A percentile compares a stretch with the other conserved stretches of the same genome.
Evolutionary conservation across 2,797 vertebrate species (phyloP).

Genomic region (Poecilia velifera): DNA sequence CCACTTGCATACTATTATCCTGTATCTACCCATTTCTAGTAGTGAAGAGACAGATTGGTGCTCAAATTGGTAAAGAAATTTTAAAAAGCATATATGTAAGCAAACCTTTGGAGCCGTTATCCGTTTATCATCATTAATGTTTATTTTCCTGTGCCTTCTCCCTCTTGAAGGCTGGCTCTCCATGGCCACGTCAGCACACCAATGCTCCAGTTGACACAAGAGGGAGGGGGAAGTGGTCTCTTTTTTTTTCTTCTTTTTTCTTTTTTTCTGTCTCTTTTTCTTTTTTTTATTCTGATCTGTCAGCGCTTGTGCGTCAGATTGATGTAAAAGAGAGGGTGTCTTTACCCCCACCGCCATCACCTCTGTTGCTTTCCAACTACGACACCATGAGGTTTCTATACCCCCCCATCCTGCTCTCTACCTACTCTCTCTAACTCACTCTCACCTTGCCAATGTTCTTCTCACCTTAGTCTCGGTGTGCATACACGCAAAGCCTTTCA

Average conservation of each 20-base stretch:
- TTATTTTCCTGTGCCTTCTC: slow-evolving; percentile 55
- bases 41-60: slow-evolving; percentile 17
- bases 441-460: slow-evolving; percentile 34
- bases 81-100: not conserved
- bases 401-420: slow-evolving; percentile 4
- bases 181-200: slow-evolving; percentile 79
- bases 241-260: not conserved
- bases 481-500: slow-evolving; percentile 32
- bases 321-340: slow-evolving; percentile 90
- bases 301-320: slow-evolving; percentile 87
- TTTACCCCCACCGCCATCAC: slow-evolving; percentile 21
- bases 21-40: slow-evolving; percentile 31
- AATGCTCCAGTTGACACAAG: slow-evolving; percentile 67
- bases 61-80: not conserved
- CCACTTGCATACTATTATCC: slow-evolving; percentile 28
- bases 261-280: slow-evolving; percentile 16
- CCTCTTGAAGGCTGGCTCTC: slow-evolving; percentile 79
- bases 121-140: not conserved
- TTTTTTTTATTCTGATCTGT: slow-evolving; percentile 77
- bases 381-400: slow-evolving; percentile 25
- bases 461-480: slow-evolving; percentile 5
- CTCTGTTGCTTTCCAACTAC: slow-evolving; percentile 19
- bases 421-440: not conserved
- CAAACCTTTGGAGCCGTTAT: not conserved
- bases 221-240: slow-evolving; percentile 63